These are phyloP conservation scores for Lithophane socia DNA, from an alignment of 2,888 invertebrate species.

Conservation along the genomic window DNA sequence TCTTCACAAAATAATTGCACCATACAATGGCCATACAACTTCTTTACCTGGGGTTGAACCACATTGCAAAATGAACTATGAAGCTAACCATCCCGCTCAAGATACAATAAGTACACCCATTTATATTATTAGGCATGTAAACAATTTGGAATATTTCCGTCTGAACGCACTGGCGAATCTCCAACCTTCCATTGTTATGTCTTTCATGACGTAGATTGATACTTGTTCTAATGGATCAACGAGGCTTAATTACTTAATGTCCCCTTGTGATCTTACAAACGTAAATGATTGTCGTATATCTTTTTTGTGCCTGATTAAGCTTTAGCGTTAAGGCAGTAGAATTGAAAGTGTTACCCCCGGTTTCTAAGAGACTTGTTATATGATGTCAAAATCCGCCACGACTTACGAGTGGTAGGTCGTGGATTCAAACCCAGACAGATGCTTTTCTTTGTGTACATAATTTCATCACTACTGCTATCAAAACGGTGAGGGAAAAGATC, in stretches of 20 bases:
- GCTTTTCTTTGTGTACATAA: no score
- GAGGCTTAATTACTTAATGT: conserved; percentile 53
- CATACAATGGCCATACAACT: neutral
- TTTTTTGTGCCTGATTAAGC: conserved; percentile 31
- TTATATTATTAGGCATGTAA: conserved; percentile 62
- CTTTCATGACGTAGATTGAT: conserved; percentile 62
- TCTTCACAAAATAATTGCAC: neutral
- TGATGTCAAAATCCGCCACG: neutral
- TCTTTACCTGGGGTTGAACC: conserved; percentile 28
- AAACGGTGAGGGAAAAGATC: no score
- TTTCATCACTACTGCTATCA: no score
- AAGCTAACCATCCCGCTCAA: conserved; percentile 44
- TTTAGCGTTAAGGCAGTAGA: conserved; percentile 11
- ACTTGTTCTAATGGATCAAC: conserved; percentile 59
- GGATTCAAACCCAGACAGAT: no score
- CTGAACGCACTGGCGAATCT: conserved; percentile 66
- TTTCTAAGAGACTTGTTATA: neutral
- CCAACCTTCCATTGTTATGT: conserved; percentile 65
- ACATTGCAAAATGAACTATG: conserved; percentile 16
- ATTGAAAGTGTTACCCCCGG: neutral
- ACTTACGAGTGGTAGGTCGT: no score
- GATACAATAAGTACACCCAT: conserved; percentile 60
- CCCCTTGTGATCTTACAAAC: conserved; percentile 48
- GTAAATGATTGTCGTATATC: conserved; percentile 37
- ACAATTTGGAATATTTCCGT: conserved; percentile 60